Conservation (phyloP, 2,797 vertebrate genomes). For the Morelia viridis region DNA sequence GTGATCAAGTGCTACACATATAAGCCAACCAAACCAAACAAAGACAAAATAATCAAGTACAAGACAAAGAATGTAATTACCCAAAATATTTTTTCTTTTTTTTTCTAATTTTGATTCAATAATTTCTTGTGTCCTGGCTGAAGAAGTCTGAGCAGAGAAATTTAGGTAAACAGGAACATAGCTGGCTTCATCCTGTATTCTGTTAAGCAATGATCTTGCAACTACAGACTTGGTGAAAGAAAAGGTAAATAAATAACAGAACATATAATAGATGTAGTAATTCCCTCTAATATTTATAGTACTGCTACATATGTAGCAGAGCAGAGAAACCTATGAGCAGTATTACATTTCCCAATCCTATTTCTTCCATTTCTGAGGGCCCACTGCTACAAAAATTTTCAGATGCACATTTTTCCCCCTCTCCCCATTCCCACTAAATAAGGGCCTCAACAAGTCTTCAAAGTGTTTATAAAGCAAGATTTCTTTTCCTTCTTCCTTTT, state of each 20-base stretch:
- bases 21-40: neutral
- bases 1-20: neutral
- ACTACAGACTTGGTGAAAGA: constrained; percentile 77
- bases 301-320: neutral
- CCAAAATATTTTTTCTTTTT: constrained; percentile 84
- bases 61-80: constrained; percentile 56
- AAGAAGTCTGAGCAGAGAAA: constrained; percentile 87
- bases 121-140: constrained; percentile 83
- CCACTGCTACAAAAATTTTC: neutral
- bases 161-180: constrained; percentile 84
- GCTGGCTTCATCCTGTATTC: constrained; percentile 78
- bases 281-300: neutral
- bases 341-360: neutral
- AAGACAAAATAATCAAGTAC: neutral
- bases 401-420: neutral
- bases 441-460: neutral
- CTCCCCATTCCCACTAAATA: neutral
- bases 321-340: neutral
- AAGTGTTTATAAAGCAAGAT: neutral
- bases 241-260: constrained; percentile 20
- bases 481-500: neutral
- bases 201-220: constrained; percentile 81
- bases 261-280: neutral
- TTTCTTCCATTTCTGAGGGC: neutral
- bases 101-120: constrained; percentile 88